Conservation (phyloP, 2,888 invertebrate species). For the Mamestra brassicae region DNA sequence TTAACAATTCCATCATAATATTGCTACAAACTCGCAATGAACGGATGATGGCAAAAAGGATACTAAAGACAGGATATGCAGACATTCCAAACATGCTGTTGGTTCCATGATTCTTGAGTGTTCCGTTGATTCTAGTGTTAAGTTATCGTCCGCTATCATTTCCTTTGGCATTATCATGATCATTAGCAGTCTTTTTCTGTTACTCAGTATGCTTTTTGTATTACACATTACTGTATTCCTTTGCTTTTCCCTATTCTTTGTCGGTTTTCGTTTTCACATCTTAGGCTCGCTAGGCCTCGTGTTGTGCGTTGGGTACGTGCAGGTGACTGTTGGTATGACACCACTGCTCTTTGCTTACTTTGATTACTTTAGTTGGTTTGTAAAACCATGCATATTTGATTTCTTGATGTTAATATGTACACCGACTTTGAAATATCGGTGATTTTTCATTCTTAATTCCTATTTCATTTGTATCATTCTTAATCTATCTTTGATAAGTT, state of each 20-base stretch:
- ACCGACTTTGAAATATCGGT: background rate
- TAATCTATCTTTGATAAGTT: background rate
- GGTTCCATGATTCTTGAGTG: constrained; percentile 21
- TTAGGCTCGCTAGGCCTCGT: background rate
- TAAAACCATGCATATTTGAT: too few relatives aligned
- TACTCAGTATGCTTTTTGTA: background rate
- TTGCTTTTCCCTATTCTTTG: background rate
- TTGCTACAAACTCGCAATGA: constrained; percentile 9
- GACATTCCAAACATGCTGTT: constrained; percentile 42
- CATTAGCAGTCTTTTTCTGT: constrained; percentile 37
- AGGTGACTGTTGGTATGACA: background rate
- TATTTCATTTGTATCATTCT: background rate
- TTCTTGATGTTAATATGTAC: too few relatives aligned
- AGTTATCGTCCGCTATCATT: constrained; percentile 36
- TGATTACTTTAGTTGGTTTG: too few relatives aligned
- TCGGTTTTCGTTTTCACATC: background rate
- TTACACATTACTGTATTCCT: background rate
- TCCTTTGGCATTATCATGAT: constrained; percentile 14
- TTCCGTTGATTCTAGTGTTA: constrained; percentile 20
- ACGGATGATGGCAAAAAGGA: constrained; percentile 31
- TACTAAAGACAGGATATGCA: constrained; percentile 34
- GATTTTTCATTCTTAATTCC: background rate
- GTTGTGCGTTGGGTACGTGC: background rate
- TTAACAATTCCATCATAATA: background rate
- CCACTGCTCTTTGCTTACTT: background rate